Base-by-base conservation (phyloP, 2,113 vertebrate genomes). In the Nothoprocta pentlandii region DNA sequence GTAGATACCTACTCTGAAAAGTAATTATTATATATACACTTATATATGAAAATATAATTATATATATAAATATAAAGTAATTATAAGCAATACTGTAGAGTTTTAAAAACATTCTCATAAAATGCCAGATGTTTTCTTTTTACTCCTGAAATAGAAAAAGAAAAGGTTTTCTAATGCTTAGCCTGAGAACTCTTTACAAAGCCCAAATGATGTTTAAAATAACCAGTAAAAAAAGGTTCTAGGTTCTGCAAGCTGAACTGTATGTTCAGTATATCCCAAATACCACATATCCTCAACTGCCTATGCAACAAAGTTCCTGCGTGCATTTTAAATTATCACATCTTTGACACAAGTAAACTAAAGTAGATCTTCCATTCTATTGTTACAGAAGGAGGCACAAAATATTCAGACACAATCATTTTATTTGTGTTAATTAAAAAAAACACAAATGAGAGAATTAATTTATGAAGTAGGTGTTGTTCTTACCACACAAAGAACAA, bases 401-500 rank as follows among this genome's bases (percentile, higher is more conserved):
- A 78, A 2, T 12, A 54, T 53, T 44, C 62, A 10, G 41, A 28
- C 30, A 68, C 32, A 53, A 12, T 30, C 47, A 51, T n/a, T 75
- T 47, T 0, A n/a, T 41, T 54, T 76, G 9, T 51, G 25, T 21
- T 44, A 10, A 8, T 20, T 63, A 64, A 75, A 92, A 69, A 64
- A 75, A 92, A 69, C 76, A 26, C 8, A 56, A 19, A 77, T 16
- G 3, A 70, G 41, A 79, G 44, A 91, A 84, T 39, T 75, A 6
- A 64, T 84, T 74, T 92, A 67, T 28, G 47, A 71, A 28, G 2
- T 19, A 58, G 10, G 14, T 87, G 44, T 0, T 0, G 73, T 36
- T 93, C 32, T 51, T 36, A 79, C 81, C 19, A 81, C 47, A 66
- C 14, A 49, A 93, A 70, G 34, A 87, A 30, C 6, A 59, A 25